These are phyloP conservation scores for Tamandua tetradactyla DNA, from an alignment of 2,797 vertebrate genomes.

Conservation along the genomic window DNA sequence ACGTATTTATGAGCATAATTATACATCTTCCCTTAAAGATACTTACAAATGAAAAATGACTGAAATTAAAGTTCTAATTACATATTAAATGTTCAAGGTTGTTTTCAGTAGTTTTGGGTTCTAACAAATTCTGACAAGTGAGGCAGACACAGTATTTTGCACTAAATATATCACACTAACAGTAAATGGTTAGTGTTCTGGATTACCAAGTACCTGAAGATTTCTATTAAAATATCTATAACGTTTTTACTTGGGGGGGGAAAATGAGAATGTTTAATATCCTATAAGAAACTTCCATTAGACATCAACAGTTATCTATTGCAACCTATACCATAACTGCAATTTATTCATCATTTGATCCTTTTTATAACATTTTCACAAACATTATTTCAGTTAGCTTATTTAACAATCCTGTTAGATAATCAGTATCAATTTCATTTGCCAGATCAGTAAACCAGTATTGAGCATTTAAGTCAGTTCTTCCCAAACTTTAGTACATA, in stretches of 20 bases:
- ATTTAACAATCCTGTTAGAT: neutral
- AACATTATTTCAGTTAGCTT: neutral
- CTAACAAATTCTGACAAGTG: constrained; percentile 15
- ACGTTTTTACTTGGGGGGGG: neutral
- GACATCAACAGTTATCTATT: neutral
- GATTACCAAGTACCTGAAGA: constrained; percentile 36
- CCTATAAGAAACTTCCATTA: constrained; percentile 31
- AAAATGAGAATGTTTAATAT: constrained; percentile 8
- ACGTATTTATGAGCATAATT: neutral
- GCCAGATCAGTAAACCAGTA: neutral
- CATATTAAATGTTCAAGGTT: neutral
- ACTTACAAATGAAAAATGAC: neutral
- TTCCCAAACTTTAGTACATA: neutral
- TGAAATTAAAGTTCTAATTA: neutral
- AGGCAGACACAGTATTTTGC: neutral
- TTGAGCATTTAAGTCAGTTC: neutral
- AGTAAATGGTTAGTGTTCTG: constrained; percentile 8
- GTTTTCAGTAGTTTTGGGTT: neutral
- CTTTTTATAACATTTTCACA: constrained; percentile 32
- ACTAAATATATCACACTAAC: constrained; percentile 8
- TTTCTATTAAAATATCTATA: constrained; percentile 38
- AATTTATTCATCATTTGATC: neutral
- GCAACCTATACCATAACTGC: neutral
- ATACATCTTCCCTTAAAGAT: neutral
- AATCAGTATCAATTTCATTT: neutral